Base-by-base conservation (phyloP, 2,113 vertebrate species). In the Suncus etruscus region DNA sequence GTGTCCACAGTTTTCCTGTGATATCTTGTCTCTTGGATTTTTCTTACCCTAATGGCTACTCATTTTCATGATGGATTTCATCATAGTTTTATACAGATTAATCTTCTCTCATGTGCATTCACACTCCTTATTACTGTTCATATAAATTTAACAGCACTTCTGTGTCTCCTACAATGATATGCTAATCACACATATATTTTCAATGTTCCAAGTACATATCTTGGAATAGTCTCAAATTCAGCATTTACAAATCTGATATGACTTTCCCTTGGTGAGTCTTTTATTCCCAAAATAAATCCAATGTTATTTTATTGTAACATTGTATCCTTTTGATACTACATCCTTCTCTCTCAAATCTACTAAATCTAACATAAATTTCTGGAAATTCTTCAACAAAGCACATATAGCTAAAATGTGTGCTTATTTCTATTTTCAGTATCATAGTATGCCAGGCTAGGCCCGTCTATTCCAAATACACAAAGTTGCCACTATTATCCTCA, bases 131-230 rank as follows among this genome's bases (percentile, higher is more conserved):
- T 66, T 83, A 65, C 8, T 81, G 9, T 51, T 81, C 27, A 72
- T 6, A 86, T 47, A 66, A 14, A 22, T 77, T 69, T 70, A 82
- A 54, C 25, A 87, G 12, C 18, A 85, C 87, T 47, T 78, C 25
- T 39, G 80, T 61, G 31, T 14, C 58, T 63, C 82, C 39, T 27
- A 12, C 48, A 63, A 7, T 1, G 1, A 50, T 74, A 83, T 1
- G 11, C 27, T 85, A 72, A 10, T 81, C 29, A 87, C 48, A 85
- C 18, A n/a, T 50, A 90, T 88, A 39, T 68, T 14, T 92, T 87
- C 48, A 68, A 15, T 68, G 20, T 47, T 68, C 66, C 11, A 65
- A 45, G 27, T 69, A 12, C 32, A 78, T 63, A 31, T 12, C 45
- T 24, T 58, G 22, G 31, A 81, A 81, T 11, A 18, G 32, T 54